Percentiles rank a stretch among this genome's conserved stretches.
These are phyloP conservation scores for Nyctibius bracteatus DNA, from an alignment of 2,113 vertebrate genomes.

Conservation along the genomic window DNA sequence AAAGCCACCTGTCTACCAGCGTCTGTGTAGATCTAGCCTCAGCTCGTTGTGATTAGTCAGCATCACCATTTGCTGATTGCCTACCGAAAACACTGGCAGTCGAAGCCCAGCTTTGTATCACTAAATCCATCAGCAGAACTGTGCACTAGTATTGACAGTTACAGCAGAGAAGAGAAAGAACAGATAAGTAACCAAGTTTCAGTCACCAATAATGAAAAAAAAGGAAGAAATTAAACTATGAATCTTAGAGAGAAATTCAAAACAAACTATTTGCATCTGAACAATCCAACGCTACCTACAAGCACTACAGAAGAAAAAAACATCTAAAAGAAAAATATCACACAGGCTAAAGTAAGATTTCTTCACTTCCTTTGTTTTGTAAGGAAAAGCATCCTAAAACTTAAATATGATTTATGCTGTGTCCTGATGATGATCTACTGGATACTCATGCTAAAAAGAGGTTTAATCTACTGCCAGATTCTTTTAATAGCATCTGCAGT, in stretches of 20 bases:
- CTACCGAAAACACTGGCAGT: background rate
- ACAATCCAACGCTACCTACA: background rate
- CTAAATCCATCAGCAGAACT: background rate
- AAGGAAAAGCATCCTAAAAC: background rate
- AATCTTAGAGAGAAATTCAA: background rate
- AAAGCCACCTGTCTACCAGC: background rate
- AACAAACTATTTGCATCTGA: background rate
- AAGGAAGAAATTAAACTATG: background rate
- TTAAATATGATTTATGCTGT: background rate
- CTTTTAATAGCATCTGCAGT: background rate
- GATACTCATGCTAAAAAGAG: background rate
- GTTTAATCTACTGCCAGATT: background rate
- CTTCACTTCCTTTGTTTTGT: background rate
- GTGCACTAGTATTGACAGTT: background rate
- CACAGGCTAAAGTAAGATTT: background rate
- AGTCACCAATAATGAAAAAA: background rate
- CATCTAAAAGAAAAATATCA: background rate
- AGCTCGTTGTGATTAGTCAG: background rate
- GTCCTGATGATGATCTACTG: background rate
- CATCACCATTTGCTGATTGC: background rate
- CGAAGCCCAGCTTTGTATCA: background rate
- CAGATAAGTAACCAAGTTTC: background rate
- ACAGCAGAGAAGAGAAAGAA: background rate
- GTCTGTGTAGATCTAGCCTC: rapidly evolving
- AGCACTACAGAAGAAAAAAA: background rate